phyloP scores from a whole-genome alignment of 2,888 invertebrate species.

The Cantharis nigra region DNA sequence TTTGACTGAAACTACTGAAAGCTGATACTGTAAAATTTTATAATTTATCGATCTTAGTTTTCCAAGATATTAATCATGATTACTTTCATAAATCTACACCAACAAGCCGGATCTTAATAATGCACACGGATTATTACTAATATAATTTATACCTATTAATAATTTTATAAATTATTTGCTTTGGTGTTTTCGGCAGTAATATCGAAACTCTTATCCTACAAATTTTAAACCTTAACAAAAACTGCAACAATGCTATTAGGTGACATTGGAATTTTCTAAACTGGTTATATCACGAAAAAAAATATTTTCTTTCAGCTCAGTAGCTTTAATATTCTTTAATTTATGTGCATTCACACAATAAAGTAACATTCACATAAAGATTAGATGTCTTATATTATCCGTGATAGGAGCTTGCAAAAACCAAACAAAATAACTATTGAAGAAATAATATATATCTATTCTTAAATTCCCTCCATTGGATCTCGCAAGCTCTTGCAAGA shows the following conservation, averaged over 20 bases:
- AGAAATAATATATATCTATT: too few relatives aligned
- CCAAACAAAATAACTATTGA: too few relatives aligned
- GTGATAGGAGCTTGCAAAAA: too few relatives aligned
- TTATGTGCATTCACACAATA: neutral
- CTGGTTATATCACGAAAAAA: neutral
- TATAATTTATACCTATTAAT: neutral
- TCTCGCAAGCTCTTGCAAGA: too few relatives aligned
- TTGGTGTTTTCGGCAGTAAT: neutral
- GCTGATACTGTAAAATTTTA: neutral
- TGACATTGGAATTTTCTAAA: neutral
- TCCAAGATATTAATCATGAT: neutral
- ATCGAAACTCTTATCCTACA: neutral
- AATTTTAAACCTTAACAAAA: neutral
- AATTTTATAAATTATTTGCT: neutral
- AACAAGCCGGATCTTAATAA: neutral
- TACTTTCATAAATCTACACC: neutral
- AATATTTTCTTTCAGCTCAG: neutral
- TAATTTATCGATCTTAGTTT: neutral
- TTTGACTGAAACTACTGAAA: neutral
- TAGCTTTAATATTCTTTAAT: neutral
- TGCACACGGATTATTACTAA: neutral
- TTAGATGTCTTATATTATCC: too few relatives aligned
- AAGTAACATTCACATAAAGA: too few relatives aligned
- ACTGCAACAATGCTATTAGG: neutral
- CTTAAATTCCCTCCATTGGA: too few relatives aligned